Evolutionary conservation across 2,888 invertebrate genomes (phyloP).

Genomic region (Nymphalis urticae): DNA sequence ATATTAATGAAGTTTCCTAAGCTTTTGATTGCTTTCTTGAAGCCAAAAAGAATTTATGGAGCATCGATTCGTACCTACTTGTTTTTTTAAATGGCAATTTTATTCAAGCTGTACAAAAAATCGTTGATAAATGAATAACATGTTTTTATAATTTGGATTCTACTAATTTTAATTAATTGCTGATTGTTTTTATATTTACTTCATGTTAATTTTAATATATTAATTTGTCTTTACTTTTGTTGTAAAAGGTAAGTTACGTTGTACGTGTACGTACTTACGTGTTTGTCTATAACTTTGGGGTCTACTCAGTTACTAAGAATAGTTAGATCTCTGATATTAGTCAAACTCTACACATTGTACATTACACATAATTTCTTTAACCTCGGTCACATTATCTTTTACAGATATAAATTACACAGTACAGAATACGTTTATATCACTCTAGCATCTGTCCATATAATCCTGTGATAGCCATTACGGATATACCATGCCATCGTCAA

Average conservation of each 20-base stretch:
- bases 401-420: slow-evolving; percentile 72
- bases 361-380: slow-evolving; percentile 69
- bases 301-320: slow-evolving; percentile 23
- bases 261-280: too few species aligned
- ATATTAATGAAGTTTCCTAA: slow-evolving; percentile 25
- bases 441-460: slow-evolving; percentile 74
- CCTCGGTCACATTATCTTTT: slow-evolving; percentile 62
- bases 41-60: not conserved
- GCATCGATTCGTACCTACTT: too few species aligned
- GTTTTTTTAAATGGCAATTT: too few species aligned
- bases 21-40: slow-evolving; percentile 10
- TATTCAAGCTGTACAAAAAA: too few species aligned
- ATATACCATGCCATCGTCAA: slow-evolving; percentile 75
- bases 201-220: too few species aligned
- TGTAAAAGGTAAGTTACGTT: too few species aligned
- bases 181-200: too few species aligned
- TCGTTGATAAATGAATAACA: too few species aligned
- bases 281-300: too few species aligned
- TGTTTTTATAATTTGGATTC: too few species aligned
- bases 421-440: slow-evolving; percentile 74
- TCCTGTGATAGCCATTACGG: slow-evolving; percentile 78
- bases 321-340: slow-evolving; percentile 28
- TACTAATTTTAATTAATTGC: too few species aligned
- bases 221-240: too few species aligned
- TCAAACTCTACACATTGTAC: slow-evolving; percentile 22